phyloP scores from a whole-genome alignment of 92 coral and sea anemone genomes.

The Micromussa lordhowensis region DNA sequence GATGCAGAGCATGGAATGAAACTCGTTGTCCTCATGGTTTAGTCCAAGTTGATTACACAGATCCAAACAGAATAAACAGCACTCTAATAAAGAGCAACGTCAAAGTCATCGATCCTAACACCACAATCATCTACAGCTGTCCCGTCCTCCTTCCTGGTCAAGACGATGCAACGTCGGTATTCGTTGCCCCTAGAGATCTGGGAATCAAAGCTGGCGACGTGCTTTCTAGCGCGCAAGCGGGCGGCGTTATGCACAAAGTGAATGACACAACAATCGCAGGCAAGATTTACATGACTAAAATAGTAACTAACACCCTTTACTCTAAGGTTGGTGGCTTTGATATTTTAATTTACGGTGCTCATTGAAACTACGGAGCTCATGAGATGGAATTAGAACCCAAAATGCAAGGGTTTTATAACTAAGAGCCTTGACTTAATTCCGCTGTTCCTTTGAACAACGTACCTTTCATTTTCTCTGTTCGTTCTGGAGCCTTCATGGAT shows the following conservation, averaged over 20 bases:
- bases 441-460: no score
- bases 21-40: conserved; percentile 79
- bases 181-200: conserved; percentile 51
- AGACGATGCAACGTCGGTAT: conserved; percentile 43
- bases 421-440: no score
- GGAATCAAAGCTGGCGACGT: conserved; percentile 53
- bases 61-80: conserved; percentile 61
- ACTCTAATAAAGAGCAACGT: conserved; percentile 52
- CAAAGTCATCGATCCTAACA: conserved; percentile 66
- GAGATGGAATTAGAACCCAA: no score
- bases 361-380: no score
- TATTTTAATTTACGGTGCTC: no score
- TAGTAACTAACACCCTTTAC: no score
- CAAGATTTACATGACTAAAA: not conserved
- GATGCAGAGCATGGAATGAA: conserved; percentile 78
- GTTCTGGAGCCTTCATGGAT: not conserved
- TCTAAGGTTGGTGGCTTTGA: no score
- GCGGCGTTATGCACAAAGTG: conserved; percentile 72
- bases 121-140: conserved; percentile 66
- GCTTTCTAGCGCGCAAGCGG: conserved; percentile 80
- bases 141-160: conserved; percentile 64
- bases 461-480: not conserved
- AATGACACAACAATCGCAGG: conserved; percentile 4
- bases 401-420: no score
- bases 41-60: conserved; percentile 63